Evolutionary conservation across 2,888 invertebrate species (phyloP), one percentile per base, ranked within the genome.

Genomic region (Eristalinus aeneus): DNA sequence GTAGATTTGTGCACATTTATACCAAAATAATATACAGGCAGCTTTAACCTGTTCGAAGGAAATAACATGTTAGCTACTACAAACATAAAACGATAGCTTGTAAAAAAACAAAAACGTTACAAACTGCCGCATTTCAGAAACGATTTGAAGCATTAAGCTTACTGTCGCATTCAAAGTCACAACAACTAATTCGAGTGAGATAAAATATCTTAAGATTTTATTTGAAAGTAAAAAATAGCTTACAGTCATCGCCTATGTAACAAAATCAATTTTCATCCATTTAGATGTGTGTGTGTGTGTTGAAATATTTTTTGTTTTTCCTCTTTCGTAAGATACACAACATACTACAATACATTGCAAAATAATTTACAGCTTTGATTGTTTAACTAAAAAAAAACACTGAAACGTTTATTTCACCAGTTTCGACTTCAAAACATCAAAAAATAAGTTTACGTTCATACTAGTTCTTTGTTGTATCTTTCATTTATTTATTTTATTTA

Each of bases 211-310:
- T 68, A 75, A 76, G 39, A 16, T 68, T 80, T 81, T 85, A 81
- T 85, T 85, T 73, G 68, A 85, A 81, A 85, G 81, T 81, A 81
- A 73, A 85, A 81, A 85, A 79, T 56, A 76, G 64, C 32, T 72
- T 31, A 76, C 34, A 36, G 72, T 67, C 61, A 54, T 68, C 65
- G 54, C 61, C 16, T 78, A 68, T 54, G 16, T 46, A 46, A 46
- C 46, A 46, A 46, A 46, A 58, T 27, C 39, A 46, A 78, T 54
- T 46, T 36, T 71, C 5, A 27, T 27, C 34, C 16, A 58, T 20
- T n/a, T 65, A 23, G 34, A 20, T 20, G 3, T 10, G 46, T 63
- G n/a, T n/a, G n/a, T 10, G 16, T 1, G 39, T 32, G 31, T 12
- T 11, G 20, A 72, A 63, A 65, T 11, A 56, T 31, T 32, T 72